A percentile compares a stretch with the other conserved stretches of the same genome.
These are phyloP conservation scores for Callionymus lyra DNA, from an alignment of 2,113 vertebrate species.

Conservation along the genomic window DNA sequence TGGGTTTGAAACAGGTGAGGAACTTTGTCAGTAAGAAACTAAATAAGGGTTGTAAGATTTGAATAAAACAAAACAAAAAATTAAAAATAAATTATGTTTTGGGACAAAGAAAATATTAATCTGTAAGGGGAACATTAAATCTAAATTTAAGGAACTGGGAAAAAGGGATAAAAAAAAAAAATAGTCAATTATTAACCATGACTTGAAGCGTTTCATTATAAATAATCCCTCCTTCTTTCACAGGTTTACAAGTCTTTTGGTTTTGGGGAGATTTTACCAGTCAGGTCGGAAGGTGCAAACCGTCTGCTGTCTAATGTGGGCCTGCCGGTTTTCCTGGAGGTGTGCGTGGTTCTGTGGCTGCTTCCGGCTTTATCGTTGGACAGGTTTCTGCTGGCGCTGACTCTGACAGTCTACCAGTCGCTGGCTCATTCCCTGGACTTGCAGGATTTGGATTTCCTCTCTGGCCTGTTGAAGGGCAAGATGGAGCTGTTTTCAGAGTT, in stretches of 20 bases:
- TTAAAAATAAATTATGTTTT: no score
- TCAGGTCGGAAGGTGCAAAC: conserved; percentile 69
- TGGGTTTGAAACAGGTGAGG: conserved; percentile 84
- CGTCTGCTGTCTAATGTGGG: conserved; percentile 79
- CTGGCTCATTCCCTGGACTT: conserved; percentile 78
- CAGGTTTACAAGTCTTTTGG: conserved; percentile 80
- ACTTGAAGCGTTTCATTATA: not conserved
- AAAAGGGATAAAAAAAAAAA: not conserved
- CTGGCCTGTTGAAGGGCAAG: conserved; percentile 69
- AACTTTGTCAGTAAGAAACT: no score
- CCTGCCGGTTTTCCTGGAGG: conserved; percentile 82
- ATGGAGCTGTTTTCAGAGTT: conserved; percentile 63
- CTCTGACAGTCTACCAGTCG: conserved; percentile 72
- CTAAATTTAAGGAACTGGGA: not conserved
- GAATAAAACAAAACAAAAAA: no score
- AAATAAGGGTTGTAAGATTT: no score
- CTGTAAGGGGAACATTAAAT: not conserved
- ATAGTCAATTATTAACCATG: not conserved
- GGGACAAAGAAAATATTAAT: no score
- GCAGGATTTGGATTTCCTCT: conserved; percentile 78
- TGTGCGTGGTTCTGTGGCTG: conserved; percentile 77
- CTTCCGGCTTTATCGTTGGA: conserved; percentile 77
- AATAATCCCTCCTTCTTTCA: not conserved
- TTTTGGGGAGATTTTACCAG: conserved; percentile 73
- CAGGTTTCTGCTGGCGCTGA: conserved; percentile 72